Evolutionary conservation across 2,797 vertebrate genomes (phyloP).

Genomic region (Enteromius trimaculatus): DNA sequence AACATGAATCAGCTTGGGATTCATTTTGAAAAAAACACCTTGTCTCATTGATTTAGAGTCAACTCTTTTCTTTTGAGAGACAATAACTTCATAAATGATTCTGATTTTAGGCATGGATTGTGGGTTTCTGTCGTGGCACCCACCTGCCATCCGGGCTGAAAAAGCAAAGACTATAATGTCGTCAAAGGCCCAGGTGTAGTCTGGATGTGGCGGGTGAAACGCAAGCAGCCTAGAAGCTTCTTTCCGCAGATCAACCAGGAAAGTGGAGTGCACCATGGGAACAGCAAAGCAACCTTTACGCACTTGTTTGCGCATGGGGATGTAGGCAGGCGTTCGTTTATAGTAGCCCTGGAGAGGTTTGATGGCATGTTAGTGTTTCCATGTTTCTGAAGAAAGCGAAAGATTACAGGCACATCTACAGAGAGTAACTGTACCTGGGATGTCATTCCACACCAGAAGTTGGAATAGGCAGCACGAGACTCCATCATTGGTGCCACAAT

Average conservation of each 20-base stretch:
- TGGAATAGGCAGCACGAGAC: conserved; percentile 92
- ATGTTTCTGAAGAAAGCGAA: neutral
- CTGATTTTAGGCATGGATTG: neutral
- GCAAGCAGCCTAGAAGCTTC: conserved; percentile 80
- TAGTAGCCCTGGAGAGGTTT: conserved; percentile 86
- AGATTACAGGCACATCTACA: neutral
- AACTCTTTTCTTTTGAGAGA: too few relatives aligned
- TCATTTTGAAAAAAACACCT: too few relatives aligned
- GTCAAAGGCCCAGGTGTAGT: conserved; percentile 91
- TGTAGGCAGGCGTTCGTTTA: conserved; percentile 89
- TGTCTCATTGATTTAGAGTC: too few relatives aligned
- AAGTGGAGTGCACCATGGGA: conserved; percentile 95
- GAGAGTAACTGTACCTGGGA: conserved; percentile 79
- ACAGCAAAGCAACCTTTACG: conserved; percentile 89
- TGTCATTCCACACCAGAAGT: conserved; percentile 97
- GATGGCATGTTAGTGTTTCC: neutral
- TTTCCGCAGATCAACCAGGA: conserved; percentile 90
- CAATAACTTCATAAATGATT: too few relatives aligned
- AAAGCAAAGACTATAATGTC: conserved; percentile 96
- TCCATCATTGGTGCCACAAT: conserved; percentile 92
- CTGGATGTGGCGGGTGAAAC: conserved; percentile 88
- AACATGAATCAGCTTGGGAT: too few relatives aligned
- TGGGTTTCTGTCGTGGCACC: conserved; percentile 28
- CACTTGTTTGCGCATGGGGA: conserved; percentile 86
- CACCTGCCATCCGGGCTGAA: conserved; percentile 89